A percentile compares a stretch with the other conserved stretches of the same genome.
phyloP scores from a whole-genome alignment of 2,888 invertebrate species.

The Zaprionus lineosus region DNA sequence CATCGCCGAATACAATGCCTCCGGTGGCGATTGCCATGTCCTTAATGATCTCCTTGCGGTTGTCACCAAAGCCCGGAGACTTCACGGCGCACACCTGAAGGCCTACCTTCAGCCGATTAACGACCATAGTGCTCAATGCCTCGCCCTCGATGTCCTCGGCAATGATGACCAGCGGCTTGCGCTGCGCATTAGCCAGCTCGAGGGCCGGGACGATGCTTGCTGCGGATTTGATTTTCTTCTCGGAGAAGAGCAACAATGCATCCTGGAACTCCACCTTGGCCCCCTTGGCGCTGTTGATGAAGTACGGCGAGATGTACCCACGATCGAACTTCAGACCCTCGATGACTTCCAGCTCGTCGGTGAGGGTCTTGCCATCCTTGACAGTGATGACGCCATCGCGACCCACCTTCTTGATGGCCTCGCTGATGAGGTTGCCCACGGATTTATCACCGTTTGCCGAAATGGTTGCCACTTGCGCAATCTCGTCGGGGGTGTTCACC shows the following conservation, averaged over 20 bases:
- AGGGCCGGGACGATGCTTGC: constrained; percentile 98
- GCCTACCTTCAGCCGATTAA: constrained; percentile 95
- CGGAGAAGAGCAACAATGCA: constrained; percentile 95
- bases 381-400: constrained; percentile 99
- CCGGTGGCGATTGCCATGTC: constrained; percentile 97
- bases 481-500: constrained; percentile 98
- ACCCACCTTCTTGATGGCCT: constrained; percentile 98
- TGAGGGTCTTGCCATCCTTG: constrained; percentile 98
- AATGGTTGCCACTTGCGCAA: constrained; percentile 99
- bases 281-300: constrained; percentile 98
- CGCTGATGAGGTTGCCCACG: constrained; percentile 95
- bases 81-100: constrained; percentile 97
- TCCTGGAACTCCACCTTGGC: constrained; percentile 99
- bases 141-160: constrained; percentile 98
- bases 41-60: constrained; percentile 93
- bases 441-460: constrained; percentile 98
- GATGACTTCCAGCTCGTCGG: constrained; percentile 96
- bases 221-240: constrained; percentile 98
- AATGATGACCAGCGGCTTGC: constrained; percentile 95
- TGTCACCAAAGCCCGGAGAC: constrained; percentile 97
- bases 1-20: constrained; percentile 96
- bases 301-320: constrained; percentile 99
- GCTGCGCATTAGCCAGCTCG: constrained; percentile 95
- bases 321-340: constrained; percentile 99
- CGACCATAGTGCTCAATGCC: constrained; percentile 94